Base-by-base conservation (phyloP, 1,140 invertebrate species). In the Oncopeltus fasciatus region DNA sequence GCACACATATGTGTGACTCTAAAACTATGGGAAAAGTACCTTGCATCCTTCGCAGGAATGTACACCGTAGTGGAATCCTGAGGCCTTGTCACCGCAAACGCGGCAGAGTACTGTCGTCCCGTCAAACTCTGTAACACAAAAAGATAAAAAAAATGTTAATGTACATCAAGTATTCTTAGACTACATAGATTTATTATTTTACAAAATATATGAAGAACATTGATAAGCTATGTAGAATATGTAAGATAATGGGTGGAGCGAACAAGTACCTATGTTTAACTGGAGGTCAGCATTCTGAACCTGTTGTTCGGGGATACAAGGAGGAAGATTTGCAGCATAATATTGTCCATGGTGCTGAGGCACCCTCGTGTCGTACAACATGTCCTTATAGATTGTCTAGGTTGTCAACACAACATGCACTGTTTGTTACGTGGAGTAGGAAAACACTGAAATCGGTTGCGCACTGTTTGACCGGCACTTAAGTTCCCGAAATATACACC, bases 1-100 rank as follows among this genome's bases (percentile, higher is more conserved):
- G 16, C 56, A 20, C 20, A 33, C 2, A 33, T 60, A 60, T 49
- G 9, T 24, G 21, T 44, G 33, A 59, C 24, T 47, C 16, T 33
- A 29, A 44, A 57, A 28, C 9, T 44, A 27, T 58, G 57, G 46
- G 31, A 59, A 33, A 27, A 9, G 16, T 81, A 98, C 95, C 86
- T 99, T 99, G 80, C 96, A 99, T 70, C 96, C 96, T 79, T 99
- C 96, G 77, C 96, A 99, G 60, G 93, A 96, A 70, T 97, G 96
- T 64, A 99, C 95, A 29, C 95, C 96, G 83, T 98, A 98, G 75
- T 99, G 95, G 76, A 98, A 99, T 27, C 96, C 96, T 58, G 92
- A 96, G 51, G 96, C 95, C 74, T 97, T 97, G 77, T 99, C 96
- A 28, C 95, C 95, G 75, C 96, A 99, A n/a, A 99, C 95, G 69